A percentile compares a stretch with the other conserved stretches of the same genome.
phyloP scores from a whole-genome alignment of 1,140 invertebrate genomes.

The Drosophila funebris region DNA sequence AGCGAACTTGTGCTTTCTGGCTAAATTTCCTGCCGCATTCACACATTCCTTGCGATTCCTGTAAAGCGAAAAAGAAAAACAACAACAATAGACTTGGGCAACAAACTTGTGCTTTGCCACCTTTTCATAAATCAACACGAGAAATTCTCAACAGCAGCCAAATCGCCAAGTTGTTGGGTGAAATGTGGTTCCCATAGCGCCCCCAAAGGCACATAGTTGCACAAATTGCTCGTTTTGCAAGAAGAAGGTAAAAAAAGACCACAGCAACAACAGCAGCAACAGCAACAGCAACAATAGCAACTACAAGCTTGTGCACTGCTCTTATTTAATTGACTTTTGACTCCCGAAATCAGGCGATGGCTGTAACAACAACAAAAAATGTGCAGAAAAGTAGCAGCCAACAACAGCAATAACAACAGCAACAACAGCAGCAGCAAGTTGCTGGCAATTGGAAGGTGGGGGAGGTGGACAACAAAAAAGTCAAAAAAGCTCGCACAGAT shows the following conservation, averaged over 20 bases:
- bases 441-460: not conserved
- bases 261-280: constrained; percentile 22
- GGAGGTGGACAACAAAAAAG: not conserved
- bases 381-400: constrained; percentile 15
- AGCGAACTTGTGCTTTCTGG: constrained; percentile 30
- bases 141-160: constrained; percentile 32
- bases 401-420: constrained; percentile 36
- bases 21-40: not conserved
- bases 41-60: not conserved
- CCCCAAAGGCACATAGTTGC: constrained; percentile 55
- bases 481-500: constrained; percentile 58
- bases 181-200: constrained; percentile 77
- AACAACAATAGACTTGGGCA: constrained; percentile 40
- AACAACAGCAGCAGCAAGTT: constrained; percentile 7
- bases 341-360: constrained; percentile 62
- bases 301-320: constrained; percentile 79
- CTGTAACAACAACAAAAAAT: constrained; percentile 35
- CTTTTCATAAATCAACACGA: constrained; percentile 72
- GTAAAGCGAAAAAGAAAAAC: not conserved
- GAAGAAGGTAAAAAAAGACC: constrained; percentile 34
- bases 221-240: constrained; percentile 77
- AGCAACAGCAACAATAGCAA: constrained; percentile 59
- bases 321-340: constrained; percentile 83
- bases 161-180: constrained; percentile 49
- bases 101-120: constrained; percentile 36